Conservation (phyloP, 2,113 vertebrate species). For the Apaloderma vittatum region DNA sequence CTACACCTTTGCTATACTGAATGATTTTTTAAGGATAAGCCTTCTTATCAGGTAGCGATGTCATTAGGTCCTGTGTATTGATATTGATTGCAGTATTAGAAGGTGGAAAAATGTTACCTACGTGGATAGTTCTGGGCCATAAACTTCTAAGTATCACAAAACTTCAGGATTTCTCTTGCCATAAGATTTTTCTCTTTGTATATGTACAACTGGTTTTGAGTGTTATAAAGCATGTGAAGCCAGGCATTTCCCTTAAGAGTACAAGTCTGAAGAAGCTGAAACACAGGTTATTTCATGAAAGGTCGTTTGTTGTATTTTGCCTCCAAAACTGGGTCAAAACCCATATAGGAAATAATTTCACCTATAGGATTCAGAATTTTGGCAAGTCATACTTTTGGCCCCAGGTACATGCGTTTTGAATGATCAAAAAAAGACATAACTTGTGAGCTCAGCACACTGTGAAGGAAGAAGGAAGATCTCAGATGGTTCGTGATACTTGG, state of each 20-base stretch:
- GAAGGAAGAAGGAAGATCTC: background rate
- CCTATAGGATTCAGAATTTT: background rate
- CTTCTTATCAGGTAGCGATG: background rate
- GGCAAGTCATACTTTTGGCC: background rate
- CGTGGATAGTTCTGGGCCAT: background rate
- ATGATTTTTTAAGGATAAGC: background rate
- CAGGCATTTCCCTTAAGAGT: background rate
- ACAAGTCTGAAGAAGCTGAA: constrained; percentile 28
- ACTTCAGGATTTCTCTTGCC: background rate
- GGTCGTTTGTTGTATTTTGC: constrained; percentile 21
- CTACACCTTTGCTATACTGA: background rate
- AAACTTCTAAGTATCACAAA: background rate
- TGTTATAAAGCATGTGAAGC: background rate
- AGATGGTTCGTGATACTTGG: background rate
- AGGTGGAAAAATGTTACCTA: background rate
- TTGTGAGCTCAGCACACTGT: background rate
- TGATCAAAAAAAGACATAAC: background rate
- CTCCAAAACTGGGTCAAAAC: constrained; percentile 22
- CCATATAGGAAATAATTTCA: constrained; percentile 25
- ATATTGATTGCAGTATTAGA: background rate
- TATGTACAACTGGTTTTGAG: background rate
- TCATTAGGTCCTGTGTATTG: background rate
- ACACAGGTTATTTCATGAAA: constrained; percentile 20
- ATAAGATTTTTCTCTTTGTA: background rate
- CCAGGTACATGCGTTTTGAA: background rate